Percentiles rank a stretch among this genome's conserved stretches.
phyloP scores from a whole-genome alignment of 1,140 invertebrate genomes.

The Caerostris darwini region DNA sequence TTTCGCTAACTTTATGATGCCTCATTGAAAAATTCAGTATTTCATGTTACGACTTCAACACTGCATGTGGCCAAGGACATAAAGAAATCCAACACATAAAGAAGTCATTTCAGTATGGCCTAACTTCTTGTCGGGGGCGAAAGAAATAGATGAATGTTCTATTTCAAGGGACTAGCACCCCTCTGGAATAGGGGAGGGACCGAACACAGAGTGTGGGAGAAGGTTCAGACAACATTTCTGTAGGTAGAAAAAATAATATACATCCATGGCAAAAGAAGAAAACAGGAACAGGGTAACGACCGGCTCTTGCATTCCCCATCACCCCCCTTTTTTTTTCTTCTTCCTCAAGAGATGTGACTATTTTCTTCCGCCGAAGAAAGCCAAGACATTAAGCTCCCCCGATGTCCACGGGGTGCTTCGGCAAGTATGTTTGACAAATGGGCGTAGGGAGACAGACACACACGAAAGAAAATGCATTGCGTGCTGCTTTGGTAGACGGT shows the following conservation, averaged over 20 bases:
- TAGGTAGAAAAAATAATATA: neutral
- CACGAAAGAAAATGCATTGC: neutral
- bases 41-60: too few relatives aligned
- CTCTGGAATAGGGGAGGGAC: neutral
- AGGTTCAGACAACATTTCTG: neutral
- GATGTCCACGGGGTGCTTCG: conserved; percentile 40
- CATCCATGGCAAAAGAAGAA: neutral
- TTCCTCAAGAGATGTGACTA: neutral
- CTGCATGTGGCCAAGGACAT: too few relatives aligned
- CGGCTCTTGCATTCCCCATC: neutral
- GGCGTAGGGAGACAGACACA: conserved; percentile 1
- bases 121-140: neutral
- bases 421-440: conserved; percentile 63
- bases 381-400: conserved; percentile 48
- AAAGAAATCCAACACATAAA: too few relatives aligned
- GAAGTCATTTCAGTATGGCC: too few relatives aligned
- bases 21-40: too few relatives aligned
- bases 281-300: neutral
- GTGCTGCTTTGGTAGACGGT: conserved; percentile 4
- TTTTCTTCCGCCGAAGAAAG: neutral
- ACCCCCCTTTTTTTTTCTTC: neutral
- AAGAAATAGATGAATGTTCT: neutral
- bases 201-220: neutral
- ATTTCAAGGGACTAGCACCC: neutral
- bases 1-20: too few relatives aligned